Evolutionary conservation across 2,113 vertebrate genomes (phyloP), one percentile per base, ranked within the genome.

Genomic region (Corythaeola cristata): DNA sequence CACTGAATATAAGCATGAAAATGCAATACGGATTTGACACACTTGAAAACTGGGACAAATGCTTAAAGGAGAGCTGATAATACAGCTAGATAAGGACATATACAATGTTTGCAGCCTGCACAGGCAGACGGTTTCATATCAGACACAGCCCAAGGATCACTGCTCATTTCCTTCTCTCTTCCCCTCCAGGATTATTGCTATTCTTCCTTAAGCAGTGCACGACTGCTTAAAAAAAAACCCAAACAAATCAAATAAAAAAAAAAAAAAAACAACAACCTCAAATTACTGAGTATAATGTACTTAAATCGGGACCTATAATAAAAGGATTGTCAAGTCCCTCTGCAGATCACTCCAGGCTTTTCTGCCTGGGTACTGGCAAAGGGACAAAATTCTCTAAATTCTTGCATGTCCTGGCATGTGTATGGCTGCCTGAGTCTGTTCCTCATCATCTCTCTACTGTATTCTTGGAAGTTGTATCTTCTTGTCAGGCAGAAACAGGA

Each of bases 401-500:
- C 97, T 52, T 97, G 91, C 94, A 76, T 88, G 92, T 89, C 92
- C 93, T 94, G 94, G 95, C 95, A 89, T 96, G 94, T 59, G 86
- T 72, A 66, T 1, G 21, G 89, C 84, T 88, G 97, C 95, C 81
- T 64, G 74, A 79, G 69, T 73, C 95, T 96, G 94, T 92, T 97
- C 89, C 71, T 97, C 92, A 95, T 97, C 95, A 95, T 92, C 41
- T 69, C 69, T 89, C 87, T 62, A 94, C 95, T 95, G 86, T 94
- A 89, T 91, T 93, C 92, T 95, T 95, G 95, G 95, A 97, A 95
- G 86, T 92, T 94, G 66, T 73, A 89, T 92, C 94, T 89, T 62
- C 66, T 85, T 92, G 95, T 97, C 89, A 94, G 92, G 89, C 90
- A 95, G 95, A 92, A 95, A 95, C 84, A 97, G 95, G 96, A 97